A percentile compares a stretch with the other conserved stretches of the same genome.
Conservation (phyloP, 2,797 vertebrate species). For the Chaunax sp. region DNA sequence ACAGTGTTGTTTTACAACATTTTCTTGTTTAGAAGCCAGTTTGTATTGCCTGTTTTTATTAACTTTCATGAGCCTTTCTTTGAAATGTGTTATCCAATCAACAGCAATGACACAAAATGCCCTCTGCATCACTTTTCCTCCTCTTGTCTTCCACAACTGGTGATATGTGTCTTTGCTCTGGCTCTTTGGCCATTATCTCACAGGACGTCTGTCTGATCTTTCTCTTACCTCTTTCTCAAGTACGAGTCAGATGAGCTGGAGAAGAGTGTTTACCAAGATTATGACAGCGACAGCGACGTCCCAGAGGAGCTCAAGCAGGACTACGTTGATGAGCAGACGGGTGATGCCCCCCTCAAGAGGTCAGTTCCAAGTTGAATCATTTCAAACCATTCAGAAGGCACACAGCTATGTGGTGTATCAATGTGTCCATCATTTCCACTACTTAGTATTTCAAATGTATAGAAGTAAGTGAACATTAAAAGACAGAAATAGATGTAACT, state of each 20-base stretch:
- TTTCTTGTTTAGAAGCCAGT: background rate
- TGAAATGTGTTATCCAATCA: background rate
- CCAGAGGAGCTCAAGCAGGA: slow-evolving; percentile 97
- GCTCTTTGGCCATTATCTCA: background rate
- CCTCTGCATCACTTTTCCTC: background rate
- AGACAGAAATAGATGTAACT: background rate
- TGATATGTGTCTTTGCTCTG: background rate
- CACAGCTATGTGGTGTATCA: background rate
- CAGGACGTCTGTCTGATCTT: background rate
- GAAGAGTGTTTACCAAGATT: slow-evolving; percentile 96
- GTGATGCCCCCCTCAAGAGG: slow-evolving; percentile 95
- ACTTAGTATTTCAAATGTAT: background rate
- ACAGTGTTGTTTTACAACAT: background rate
- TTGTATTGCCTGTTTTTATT: background rate
- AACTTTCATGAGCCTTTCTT: background rate
- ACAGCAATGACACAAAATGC: background rate
- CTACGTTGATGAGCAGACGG: slow-evolving; percentile 98
- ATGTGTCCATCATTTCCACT: slow-evolving; percentile 13
- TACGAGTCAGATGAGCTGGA: slow-evolving; percentile 99
- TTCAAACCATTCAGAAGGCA: background rate
- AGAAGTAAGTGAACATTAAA: background rate
- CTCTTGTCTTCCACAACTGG: background rate
- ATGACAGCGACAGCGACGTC: slow-evolving; percentile 98
- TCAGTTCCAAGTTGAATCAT: slow-evolving; percentile 63
- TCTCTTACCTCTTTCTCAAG: slow-evolving; percentile 66